Evolutionary conservation across 2,888 invertebrate genomes (phyloP), one percentile per base, ranked within the genome.

Genomic region (Blastobasis adustella): DNA sequence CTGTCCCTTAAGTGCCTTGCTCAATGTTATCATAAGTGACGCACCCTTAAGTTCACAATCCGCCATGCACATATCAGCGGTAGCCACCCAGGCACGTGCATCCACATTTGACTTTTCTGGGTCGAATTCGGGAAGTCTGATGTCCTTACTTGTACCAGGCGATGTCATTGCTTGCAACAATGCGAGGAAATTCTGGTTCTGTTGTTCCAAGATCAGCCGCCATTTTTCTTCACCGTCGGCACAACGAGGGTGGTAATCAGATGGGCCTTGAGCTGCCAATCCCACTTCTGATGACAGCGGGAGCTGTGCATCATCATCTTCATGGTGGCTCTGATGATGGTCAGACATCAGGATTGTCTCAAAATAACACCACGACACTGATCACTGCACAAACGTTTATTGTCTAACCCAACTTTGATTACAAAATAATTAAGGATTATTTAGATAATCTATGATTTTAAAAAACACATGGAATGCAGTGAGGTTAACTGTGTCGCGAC

Each of bases 11-110:
- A n/a, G 39, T 4, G 56, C 51, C n/a, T 50, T 53, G 50, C 56
- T 58, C 4, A 59, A 39, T n/a, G 52, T 47, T n/a, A 58, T 48
- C 7, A 58, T 45, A 6, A 59, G 46, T 45, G 46, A n/a, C 40
- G 51, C 40, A 37, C 57, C 58, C 10, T 53, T 42, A 10, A 49
- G n/a, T 5, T 43, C 37, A 6, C n/a, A 23, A 5, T 54, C 58
- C 6, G 50, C 9, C n/a, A 60, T 39, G 48, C 60, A 58, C 39
- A 58, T 48, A 40, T 3, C 40, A 8, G 40, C 40, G 2, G 40
- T 40, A 6, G 40, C 40, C 7, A 6, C 6, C 40, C 40, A 40
- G 7, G 40, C 40, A 8, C 40, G 6, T 40, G 40, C 40, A 40
- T 40, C 40, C 7, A 9, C 9, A 9, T 9, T 9, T 40, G 6